Evolutionary conservation across 2,888 invertebrate species (phyloP), one percentile per base, ranked within the genome.

Genomic region (Apeira syringaria): DNA sequence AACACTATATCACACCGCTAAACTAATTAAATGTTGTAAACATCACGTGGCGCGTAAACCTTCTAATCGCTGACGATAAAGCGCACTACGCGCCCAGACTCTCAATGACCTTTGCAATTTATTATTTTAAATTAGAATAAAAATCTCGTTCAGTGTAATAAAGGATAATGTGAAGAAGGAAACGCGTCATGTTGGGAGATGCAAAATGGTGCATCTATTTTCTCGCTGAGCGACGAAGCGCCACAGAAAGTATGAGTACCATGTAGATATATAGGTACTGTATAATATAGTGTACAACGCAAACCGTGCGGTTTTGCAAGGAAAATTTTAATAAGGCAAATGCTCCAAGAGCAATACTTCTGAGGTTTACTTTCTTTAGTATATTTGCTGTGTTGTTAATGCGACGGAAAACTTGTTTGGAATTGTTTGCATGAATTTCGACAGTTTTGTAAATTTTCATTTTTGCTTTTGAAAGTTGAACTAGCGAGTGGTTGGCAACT

Each of bases 321-420:
- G 60, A 61, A 68, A 68, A 66, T 70, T 77, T 70, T 78, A 78
- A 77, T 78, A 77, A 68, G 59, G 55, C 52, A 48, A 64, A 64
- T 58, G 53, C 42, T 44, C 30, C 39, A 51, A 48, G 53, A 63
- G 41, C 53, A 25, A 22, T 47, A 59, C 61, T 55, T 58, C 45
- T 48, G 49, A 54, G 45, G 62, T 65, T 66, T 59, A 57, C 61
- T 64, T 64, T 30, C 46, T 56, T 67, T 59, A 59, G 69, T 66
- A 9, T 61, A 61, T 62, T 60, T 50, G 35, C 35, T 20, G 27
- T 42, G 45, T 38, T 30, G 38, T 39, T 50, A 44, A 44, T 34
- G 41, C 48, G 30, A 27, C 36, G 47, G 34, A 39, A 36, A 46
- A 46, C 34, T 44, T 42, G 36, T 46, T 51, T 27, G 39, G 34